Conservation (phyloP, 2,797 vertebrate species). For the Lagothrix lagotricha region DNA sequence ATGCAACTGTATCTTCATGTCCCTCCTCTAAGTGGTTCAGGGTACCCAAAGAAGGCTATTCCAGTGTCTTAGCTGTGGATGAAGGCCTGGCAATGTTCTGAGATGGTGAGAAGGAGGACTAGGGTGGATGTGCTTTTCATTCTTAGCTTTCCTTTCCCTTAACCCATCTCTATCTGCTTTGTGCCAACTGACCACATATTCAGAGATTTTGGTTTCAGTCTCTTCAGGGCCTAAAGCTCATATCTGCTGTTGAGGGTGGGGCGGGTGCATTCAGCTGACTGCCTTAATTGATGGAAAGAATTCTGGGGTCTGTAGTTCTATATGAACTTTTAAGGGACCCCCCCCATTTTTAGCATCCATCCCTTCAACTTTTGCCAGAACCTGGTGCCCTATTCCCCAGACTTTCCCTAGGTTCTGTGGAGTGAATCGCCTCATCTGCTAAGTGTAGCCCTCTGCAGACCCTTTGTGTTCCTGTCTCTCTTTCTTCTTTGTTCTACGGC, state of each 20-base stretch:
- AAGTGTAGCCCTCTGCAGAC: background rate
- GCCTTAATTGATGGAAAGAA: background rate
- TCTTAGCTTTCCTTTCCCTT: background rate
- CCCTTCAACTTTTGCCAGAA: background rate
- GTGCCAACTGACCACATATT: background rate
- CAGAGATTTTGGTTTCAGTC: background rate
- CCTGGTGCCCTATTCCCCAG: background rate
- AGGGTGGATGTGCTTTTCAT: background rate
- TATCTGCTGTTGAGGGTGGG: background rate
- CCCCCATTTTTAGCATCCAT: background rate
- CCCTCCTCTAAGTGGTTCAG: background rate
- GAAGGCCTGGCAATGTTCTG: background rate
- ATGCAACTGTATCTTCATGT: background rate
- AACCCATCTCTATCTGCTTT: background rate
- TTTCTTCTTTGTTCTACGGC: background rate
- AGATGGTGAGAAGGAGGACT: background rate
- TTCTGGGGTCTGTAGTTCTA: background rate
- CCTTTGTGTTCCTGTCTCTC: background rate
- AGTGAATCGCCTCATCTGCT: background rate
- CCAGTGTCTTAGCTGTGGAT: background rate
- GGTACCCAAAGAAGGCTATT: background rate
- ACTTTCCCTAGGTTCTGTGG: background rate
- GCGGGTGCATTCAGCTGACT: background rate
- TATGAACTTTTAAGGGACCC: background rate
- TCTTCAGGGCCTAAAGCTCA: background rate